Evolutionary conservation across 2,888 invertebrate genomes (phyloP).

Genomic region (Eupithecia abbreviata): DNA sequence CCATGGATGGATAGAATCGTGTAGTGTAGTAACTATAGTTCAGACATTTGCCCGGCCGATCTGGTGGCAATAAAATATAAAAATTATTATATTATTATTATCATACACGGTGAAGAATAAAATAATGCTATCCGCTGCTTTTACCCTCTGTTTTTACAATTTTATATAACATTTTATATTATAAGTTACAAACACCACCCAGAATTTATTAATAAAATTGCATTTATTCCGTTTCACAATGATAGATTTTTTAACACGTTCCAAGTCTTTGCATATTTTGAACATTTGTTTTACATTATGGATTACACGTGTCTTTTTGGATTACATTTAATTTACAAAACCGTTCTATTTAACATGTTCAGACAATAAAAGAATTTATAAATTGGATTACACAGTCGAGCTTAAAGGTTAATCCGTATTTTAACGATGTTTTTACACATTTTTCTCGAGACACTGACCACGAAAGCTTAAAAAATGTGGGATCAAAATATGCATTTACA

Average conservation of each 20-base stretch:
- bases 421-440: slow-evolving; percentile 34
- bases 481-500: slow-evolving; percentile 1
- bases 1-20: too few species aligned
- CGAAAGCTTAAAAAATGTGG: slow-evolving; percentile 2
- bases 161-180: background rate
- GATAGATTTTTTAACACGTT: slow-evolving; percentile 26
- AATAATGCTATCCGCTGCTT: background rate
- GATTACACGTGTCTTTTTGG: slow-evolving; percentile 6
- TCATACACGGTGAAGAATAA: slow-evolving; percentile 2
- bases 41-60: too few species aligned
- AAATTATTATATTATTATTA: background rate
- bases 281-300: slow-evolving; percentile 19
- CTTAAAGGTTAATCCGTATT: slow-evolving; percentile 37
- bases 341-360: slow-evolving; percentile 26
- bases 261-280: background rate
- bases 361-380: slow-evolving; percentile 26
- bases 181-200: background rate
- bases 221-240: slow-evolving; percentile 20
- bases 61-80: background rate
- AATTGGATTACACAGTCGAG: slow-evolving; percentile 21
- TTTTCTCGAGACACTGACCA: slow-evolving; percentile 20
- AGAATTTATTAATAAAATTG: slow-evolving; percentile 13
- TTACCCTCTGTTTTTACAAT: background rate
- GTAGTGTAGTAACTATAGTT: too few species aligned
- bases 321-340: slow-evolving; percentile 21